Percentiles rank a stretch among this genome's conserved stretches.
phyloP scores from a whole-genome alignment of 2,797 vertebrate species.

The Valencia hispanica region DNA sequence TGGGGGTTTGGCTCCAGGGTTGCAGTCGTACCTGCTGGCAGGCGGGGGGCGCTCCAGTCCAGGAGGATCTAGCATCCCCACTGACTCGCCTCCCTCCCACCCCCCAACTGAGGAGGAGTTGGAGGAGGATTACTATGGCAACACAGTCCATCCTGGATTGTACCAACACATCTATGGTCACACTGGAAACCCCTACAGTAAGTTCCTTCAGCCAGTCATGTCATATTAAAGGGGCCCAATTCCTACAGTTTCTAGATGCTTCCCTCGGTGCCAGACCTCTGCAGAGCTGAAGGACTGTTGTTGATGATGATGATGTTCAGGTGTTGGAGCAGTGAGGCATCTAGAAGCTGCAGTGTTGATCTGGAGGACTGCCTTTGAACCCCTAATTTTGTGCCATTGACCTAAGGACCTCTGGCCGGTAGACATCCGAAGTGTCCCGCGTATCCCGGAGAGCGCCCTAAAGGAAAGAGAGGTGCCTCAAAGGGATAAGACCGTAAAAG shows the following conservation, averaged over 20 bases:
- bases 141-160: conserved; percentile 83
- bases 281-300: background rate
- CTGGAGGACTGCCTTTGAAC: no score
- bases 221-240: no score
- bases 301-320: background rate
- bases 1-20: conserved; percentile 83
- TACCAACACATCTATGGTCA: conserved; percentile 92
- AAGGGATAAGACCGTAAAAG: no score
- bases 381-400: no score
- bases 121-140: conserved; percentile 92
- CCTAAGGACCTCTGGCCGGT: no score
- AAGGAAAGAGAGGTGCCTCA: no score
- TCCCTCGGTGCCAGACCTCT: no score
- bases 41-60: conserved; percentile 92
- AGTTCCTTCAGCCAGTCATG: no score
- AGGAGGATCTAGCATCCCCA: conserved; percentile 91
- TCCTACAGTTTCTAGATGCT: no score
- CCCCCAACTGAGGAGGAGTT: conserved; percentile 94
- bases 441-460: no score
- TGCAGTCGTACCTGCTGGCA: conserved; percentile 87
- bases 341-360: background rate
- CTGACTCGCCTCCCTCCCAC: conserved; percentile 95
- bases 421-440: no score
- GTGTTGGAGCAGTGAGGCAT: background rate
- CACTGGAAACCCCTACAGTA: conserved; percentile 84